A percentile compares a stretch with the other conserved stretches of the same genome.
phyloP scores from a whole-genome alignment of 2,888 invertebrate genomes.

The Drosophila anceps region DNA sequence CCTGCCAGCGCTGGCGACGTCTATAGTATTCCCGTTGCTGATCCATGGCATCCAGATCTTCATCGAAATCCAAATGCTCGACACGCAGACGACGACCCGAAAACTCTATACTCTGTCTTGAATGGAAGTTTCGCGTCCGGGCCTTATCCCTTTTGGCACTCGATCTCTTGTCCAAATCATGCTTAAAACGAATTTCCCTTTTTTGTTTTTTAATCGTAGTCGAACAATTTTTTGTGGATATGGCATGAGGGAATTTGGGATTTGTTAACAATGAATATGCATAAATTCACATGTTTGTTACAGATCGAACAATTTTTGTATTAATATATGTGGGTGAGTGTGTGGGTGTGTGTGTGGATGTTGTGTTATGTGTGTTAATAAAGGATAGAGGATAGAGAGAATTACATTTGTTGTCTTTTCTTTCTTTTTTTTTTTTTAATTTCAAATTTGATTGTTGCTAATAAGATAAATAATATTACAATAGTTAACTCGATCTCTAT shows the following conservation, averaged over 20 bases:
- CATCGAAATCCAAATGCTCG: conserved; percentile 65
- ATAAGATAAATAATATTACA: conserved; percentile 34
- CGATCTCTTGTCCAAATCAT: conserved; percentile 28
- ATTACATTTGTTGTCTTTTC: conserved; percentile 49
- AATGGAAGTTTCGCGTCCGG: neutral
- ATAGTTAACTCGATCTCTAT: conserved; percentile 25
- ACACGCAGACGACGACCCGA: conserved; percentile 45
- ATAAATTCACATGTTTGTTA: conserved; percentile 16
- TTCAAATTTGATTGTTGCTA: conserved; percentile 46
- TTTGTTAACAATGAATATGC: conserved; percentile 46
- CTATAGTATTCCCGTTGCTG: conserved; percentile 43
- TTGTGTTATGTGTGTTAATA: conserved; percentile 31
- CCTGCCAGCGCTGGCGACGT: conserved; percentile 25
- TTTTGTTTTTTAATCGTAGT: conserved; percentile 21
- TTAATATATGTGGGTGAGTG: conserved; percentile 15
- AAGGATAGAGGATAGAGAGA: conserved; percentile 58
- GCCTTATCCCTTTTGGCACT: conserved; percentile 1
- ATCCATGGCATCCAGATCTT: conserved; percentile 45
- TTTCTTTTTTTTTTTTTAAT: conserved; percentile 16
- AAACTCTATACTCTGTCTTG: neutral
- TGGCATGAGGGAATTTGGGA: conserved; percentile 43
- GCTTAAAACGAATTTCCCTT: conserved; percentile 53
- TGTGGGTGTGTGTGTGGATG: conserved; percentile 21
- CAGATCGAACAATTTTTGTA: neutral
- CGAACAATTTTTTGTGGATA: conserved; percentile 32